Evolutionary conservation across 2,888 invertebrate species (phyloP).

Genomic region (Criorhina ranunculi): DNA sequence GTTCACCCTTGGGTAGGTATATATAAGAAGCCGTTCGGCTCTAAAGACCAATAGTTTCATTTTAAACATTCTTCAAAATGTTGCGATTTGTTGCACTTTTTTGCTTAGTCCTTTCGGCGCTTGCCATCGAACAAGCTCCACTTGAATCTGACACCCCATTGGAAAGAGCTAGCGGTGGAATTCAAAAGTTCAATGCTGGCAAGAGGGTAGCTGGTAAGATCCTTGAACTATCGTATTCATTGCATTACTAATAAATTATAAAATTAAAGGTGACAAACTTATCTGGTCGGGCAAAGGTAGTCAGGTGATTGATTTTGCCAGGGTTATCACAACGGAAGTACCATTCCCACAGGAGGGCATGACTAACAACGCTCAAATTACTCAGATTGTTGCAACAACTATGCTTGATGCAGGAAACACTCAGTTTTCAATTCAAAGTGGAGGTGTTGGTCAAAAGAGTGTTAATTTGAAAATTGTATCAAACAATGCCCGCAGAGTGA

Average conservation of each 20-base stretch:
- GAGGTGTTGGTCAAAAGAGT: conserved; percentile 76
- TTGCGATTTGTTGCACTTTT: conserved; percentile 36
- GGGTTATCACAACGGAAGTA: conserved; percentile 41
- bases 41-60: conserved; percentile 14
- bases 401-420: conserved; percentile 60
- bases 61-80: conserved; percentile 25
- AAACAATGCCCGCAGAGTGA: conserved; percentile 62
- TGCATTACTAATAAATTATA: background rate
- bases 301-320: conserved; percentile 61
- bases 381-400: conserved; percentile 69
- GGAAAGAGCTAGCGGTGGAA: conserved; percentile 36
- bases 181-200: conserved; percentile 58
- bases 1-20: background rate
- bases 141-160: conserved; percentile 18
- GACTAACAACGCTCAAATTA: conserved; percentile 59
- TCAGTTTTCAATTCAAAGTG: conserved; percentile 69
- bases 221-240: background rate
- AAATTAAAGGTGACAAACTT: conserved; percentile 57
- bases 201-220: conserved; percentile 50
- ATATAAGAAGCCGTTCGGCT: conserved; percentile 14
- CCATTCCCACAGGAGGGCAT: conserved; percentile 50
- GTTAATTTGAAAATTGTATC: conserved; percentile 74
- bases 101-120: conserved; percentile 54
- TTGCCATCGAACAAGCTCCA: conserved; percentile 29
- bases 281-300: conserved; percentile 62